Evolutionary conservation across 2,113 vertebrate species (phyloP).

Genomic region (Oreocharis arfaki): DNA sequence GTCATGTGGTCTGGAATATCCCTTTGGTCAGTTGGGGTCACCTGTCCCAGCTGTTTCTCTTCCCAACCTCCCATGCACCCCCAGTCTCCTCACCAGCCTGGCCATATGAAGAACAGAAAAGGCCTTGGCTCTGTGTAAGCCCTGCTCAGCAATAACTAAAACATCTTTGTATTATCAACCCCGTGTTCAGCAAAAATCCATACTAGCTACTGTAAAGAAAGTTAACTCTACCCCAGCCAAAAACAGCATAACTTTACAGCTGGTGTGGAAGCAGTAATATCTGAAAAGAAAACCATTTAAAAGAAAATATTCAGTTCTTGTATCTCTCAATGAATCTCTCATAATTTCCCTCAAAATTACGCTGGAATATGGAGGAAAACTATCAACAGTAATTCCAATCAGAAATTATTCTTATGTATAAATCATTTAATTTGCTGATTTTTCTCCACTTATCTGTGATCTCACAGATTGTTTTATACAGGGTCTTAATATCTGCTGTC

Average conservation of each 20-base stretch:
- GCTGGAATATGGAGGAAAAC: not conserved
- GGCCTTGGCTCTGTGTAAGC: not conserved
- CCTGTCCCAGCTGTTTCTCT: not conserved
- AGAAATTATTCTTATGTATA: not conserved
- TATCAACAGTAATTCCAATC: not conserved
- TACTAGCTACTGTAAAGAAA: not conserved
- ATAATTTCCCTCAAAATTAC: not conserved
- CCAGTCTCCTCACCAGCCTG: not conserved
- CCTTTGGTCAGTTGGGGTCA: accelerated
- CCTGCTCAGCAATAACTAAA: not conserved
- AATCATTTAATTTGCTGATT: not conserved
- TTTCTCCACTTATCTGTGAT: not conserved
- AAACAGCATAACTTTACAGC: not conserved
- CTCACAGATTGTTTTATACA: not conserved
- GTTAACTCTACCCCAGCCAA: not conserved
- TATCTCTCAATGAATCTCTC: not conserved
- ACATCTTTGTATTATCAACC: not conserved
- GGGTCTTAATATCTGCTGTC: not conserved
- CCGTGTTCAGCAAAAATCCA: accelerated
- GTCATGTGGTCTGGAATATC: not conserved
- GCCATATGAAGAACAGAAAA: not conserved
- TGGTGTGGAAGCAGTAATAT: not conserved
- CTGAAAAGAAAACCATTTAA: not conserved
- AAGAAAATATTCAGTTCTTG: not conserved
- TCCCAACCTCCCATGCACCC: accelerated